A percentile compares a stretch with the other conserved stretches of the same genome.
Evolutionary conservation across 2,113 vertebrate species (phyloP).

Genomic region (Charina bottae): DNA sequence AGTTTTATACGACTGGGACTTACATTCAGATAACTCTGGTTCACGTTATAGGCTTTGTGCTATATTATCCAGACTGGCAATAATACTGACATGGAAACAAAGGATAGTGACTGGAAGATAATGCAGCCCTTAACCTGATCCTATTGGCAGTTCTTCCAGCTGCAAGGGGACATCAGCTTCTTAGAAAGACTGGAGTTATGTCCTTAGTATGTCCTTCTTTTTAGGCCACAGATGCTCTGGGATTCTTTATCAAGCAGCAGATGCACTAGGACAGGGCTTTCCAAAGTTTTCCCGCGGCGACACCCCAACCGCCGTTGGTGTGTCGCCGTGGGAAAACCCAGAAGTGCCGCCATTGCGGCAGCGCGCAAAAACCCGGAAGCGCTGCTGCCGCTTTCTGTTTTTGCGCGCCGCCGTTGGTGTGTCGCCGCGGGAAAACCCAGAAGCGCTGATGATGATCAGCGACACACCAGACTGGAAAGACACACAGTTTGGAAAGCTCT

Average conservation of each 20-base stretch:
- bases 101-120: background rate
- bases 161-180: constrained; percentile 19
- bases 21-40: background rate
- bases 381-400: too few species aligned
- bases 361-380: too few species aligned
- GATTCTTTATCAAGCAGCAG: background rate
- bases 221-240: background rate
- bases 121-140: background rate
- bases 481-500: too few species aligned
- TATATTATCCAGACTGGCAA: constrained; percentile 1
- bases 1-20: background rate
- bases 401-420: too few species aligned
- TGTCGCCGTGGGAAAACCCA: too few species aligned
- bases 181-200: constrained; percentile 19
- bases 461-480: too few species aligned
- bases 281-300: too few species aligned
- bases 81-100: background rate
- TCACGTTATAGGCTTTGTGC: background rate
- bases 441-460: too few species aligned
- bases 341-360: too few species aligned
- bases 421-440: too few species aligned
- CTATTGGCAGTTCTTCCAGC: background rate
- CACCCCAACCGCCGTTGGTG: too few species aligned
- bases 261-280: too few species aligned
- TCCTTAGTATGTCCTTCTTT: background rate